A percentile compares a stretch with the other conserved stretches of the same genome.
Conservation (phyloP, 2,113 vertebrate genomes). For the Hyperoodon ampullatus region DNA sequence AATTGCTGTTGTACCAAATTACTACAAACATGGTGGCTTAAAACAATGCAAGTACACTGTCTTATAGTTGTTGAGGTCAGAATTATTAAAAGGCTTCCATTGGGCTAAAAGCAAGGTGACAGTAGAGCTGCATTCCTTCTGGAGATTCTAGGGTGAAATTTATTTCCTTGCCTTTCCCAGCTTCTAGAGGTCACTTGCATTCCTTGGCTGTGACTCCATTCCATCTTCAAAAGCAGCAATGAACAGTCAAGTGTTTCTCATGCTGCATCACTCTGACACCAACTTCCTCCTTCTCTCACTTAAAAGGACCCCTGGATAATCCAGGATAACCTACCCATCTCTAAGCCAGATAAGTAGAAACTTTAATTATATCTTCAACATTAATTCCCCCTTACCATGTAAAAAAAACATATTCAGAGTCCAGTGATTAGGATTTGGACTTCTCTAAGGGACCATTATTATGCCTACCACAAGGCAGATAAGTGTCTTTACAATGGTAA, state of each 20-base stretch:
- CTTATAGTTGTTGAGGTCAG: not conserved
- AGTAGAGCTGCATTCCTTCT: not conserved
- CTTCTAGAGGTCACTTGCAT: not conserved
- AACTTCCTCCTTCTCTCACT: not conserved
- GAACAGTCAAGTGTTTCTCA: not conserved
- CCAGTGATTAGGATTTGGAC: not conserved
- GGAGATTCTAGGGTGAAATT: not conserved
- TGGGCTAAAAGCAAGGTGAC: not conserved
- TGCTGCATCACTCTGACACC: not conserved
- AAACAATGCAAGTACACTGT: not conserved
- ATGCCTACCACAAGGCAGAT: not conserved
- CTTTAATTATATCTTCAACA: not conserved
- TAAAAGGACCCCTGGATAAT: not conserved
- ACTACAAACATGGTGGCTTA: not conserved
- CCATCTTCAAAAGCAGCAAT: not conserved
- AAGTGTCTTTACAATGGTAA: not conserved
- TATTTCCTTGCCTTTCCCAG: not conserved
- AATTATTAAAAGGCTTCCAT: not conserved
- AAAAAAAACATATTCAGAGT: not conserved
- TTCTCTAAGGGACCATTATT: not conserved
- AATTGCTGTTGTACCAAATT: not conserved
- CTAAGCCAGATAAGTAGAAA: not conserved
- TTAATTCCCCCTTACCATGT: not conserved
- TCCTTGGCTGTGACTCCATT: not conserved
- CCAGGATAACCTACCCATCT: not conserved